Evolutionary conservation across 2,888 invertebrate species (phyloP).

Genomic region (Magallana nippona): DNA sequence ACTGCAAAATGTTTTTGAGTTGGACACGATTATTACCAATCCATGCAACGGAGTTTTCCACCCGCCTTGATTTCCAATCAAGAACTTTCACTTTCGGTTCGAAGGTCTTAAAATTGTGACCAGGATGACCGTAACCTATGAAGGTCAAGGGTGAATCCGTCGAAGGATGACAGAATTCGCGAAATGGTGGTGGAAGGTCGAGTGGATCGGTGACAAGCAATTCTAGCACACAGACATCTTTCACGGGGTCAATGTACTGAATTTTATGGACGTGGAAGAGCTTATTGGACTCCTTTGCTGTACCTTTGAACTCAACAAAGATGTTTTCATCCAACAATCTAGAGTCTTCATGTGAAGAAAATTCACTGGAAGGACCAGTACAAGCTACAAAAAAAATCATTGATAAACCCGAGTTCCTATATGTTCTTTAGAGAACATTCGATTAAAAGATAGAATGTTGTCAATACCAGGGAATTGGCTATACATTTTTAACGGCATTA

Average conservation of each 20-base stretch:
- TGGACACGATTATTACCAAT: not conserved
- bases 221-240: not conserved
- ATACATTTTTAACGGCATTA: no score
- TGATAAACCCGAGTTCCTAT: not conserved
- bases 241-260: not conserved
- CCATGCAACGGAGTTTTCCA: slow-evolving; percentile 2
- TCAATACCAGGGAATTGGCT: no score
- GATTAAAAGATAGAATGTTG: no score
- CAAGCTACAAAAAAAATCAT: not conserved
- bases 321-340: not conserved
- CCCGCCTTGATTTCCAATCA: not conserved
- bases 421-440: no score
- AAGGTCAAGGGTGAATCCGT: not conserved
- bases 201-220: not conserved
- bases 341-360: not conserved
- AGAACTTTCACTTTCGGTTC: slow-evolving; percentile 3
- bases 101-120: slow-evolving; percentile 10
- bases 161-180: not conserved
- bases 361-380: not conserved
- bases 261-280: not conserved
- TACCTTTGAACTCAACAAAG: slow-evolving; percentile 9
- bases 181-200: not conserved
- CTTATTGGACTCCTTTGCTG: not conserved
- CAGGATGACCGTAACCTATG: slow-evolving; percentile 11
- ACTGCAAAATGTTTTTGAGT: slow-evolving; percentile 5